Base-by-base conservation (phyloP, 1,140 invertebrate species). In the Galleria mellonella region DNA sequence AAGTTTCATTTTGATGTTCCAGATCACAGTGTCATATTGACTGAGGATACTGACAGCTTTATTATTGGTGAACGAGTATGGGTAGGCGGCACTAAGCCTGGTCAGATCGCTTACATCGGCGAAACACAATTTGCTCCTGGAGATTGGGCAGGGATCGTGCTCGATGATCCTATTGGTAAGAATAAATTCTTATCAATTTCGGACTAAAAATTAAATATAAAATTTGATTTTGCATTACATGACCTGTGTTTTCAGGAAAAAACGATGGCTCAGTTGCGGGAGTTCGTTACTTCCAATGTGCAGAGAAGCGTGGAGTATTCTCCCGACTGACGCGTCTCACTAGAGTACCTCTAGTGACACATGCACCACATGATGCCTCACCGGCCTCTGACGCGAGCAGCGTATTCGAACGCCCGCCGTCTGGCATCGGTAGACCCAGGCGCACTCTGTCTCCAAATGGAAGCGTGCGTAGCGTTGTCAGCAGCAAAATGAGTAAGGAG, bases 211-310 rank as follows among this genome's bases (percentile, higher is more conserved):
- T 23, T 23, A 23, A n/a, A n/a, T n/a, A n/a, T n/a, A n/a, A n/a
- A n/a, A n/a, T n/a, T n/a, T n/a, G n/a, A n/a, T n/a, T n/a, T n/a
- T n/a, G n/a, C n/a, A n/a, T n/a, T n/a, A n/a, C n/a, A n/a, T n/a
- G n/a, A n/a, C n/a, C n/a, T n/a, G n/a, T 42, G 10, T 43, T 69
- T 87, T 46, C 72, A 96, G 94, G 94, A 32, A 99, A 99, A 89
- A 99, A 99, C 79, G 97, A 99, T 87, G 98, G 98, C 10, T 96
- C 96, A 11, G 97, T 99, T 32, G 93, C 94, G 42, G 97, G 97
- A 23, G 91, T 92, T 13, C 89, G 94, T 23, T 98, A 98, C 77
- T 98, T 98, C 77, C 96, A 98, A 84, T 99, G 97, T 79, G 94
- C 97, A 79, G 90, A 95, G 5, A 96, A 96, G 63, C 91, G 93